phyloP scores from a whole-genome alignment of 2,113 vertebrate species.

The Anguilla rostrata region DNA sequence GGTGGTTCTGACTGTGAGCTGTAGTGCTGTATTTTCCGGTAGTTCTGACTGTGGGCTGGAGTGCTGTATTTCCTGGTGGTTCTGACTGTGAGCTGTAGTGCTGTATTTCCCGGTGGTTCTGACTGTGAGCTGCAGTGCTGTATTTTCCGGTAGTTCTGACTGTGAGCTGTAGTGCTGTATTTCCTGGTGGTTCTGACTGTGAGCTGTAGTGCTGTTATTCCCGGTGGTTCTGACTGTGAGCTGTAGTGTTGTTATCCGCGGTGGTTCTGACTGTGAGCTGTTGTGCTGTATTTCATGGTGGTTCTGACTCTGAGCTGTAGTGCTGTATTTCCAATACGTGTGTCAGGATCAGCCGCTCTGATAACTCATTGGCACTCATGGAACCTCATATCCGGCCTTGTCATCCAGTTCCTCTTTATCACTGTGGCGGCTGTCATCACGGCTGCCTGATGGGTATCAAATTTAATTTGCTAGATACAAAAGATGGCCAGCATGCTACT shows the following conservation, averaged over 20 bases:
- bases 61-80: not conserved
- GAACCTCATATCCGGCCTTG: not conserved
- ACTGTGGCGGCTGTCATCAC: not conserved
- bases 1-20: too few species aligned
- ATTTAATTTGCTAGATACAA: not conserved
- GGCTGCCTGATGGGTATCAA: not conserved
- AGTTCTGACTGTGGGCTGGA: too few species aligned
- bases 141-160: not conserved
- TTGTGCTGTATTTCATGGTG: not conserved
- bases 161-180: not conserved
- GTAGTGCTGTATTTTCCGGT: too few species aligned
- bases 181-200: not conserved
- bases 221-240: not conserved
- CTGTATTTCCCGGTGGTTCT: too few species aligned
- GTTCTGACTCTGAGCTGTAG: not conserved
- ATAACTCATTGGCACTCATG: conserved; percentile 8
- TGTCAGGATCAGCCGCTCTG: not conserved
- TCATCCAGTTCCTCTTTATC: not conserved
- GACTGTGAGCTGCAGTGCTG: not conserved
- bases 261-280: not conserved
- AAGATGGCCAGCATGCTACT: not conserved
- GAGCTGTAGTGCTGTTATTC: not conserved
- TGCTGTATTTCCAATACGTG: not conserved
- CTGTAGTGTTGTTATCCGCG: not conserved
- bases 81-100: too few species aligned